Base-by-base conservation (phyloP, 1,140 invertebrate species). In the Drosophila sulfurigaster region DNA sequence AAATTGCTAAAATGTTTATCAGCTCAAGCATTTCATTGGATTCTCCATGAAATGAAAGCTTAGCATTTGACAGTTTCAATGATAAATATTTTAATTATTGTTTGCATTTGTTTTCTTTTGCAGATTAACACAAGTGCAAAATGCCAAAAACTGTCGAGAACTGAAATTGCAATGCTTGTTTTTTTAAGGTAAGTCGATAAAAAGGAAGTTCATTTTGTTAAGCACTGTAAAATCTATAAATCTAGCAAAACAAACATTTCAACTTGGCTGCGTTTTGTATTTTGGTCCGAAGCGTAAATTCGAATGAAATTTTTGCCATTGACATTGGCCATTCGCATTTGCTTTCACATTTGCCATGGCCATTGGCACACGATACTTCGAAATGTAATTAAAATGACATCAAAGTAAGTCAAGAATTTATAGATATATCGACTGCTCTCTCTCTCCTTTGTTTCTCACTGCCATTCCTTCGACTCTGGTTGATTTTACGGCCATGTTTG, bases 331-430 rank as follows among this genome's bases (percentile, higher is more conserved):
- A 38, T 38, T 38, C 35, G 35, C 35, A 10, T 25, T 25, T 3
- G 20, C 20, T 4, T 25, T 25, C 20, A 3, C 0, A 25, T 25
- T 25, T 25, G 20, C 20, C 20, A 25, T 51, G 25, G 8, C n/a
- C 13, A n/a, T 35, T 15, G 3, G 11, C 25, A 28, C 15, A 32
- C 28, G 5, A 35, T 65, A 13, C 75, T 49, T 83, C 35, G 32
- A 87, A 79, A 73, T 85, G 81, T 85, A 83, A 85, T 83, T 85
- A 85, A 77, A 59, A 43, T 54, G 60, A 60, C 73, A 79, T 72
- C 70, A 72, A 76, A 78, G 70, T 57, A 75, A 73, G 49, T 74
- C 32, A 32, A 74, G 32, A 63, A 59, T 43, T 49, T 8, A 15
- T 43, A 41, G 13, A 35, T 32, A 15, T 43, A 16, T 67, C 30